Conservation (phyloP, 1,140 invertebrate species). For the Palaemon carinicauda region DNA sequence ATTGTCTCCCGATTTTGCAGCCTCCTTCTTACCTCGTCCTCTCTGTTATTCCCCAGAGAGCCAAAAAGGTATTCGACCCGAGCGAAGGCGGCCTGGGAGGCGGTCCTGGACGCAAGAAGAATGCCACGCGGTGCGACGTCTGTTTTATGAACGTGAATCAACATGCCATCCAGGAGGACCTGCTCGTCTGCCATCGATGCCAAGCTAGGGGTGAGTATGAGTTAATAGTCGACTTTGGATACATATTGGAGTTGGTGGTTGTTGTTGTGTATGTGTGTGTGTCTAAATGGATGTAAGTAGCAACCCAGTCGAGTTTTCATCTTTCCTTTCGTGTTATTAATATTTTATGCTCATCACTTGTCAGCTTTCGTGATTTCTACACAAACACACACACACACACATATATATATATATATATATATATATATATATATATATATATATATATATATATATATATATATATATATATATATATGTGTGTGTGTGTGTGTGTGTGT, state of each 20-base stretch:
- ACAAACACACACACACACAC: background rate
- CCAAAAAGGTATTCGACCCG: slow-evolving; percentile 49
- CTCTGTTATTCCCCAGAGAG: slow-evolving; percentile 6
- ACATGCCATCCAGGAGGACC: slow-evolving; percentile 36
- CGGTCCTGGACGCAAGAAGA: background rate
- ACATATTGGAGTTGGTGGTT: no score
- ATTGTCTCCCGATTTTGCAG: background rate
- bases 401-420: background rate
- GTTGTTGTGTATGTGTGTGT: no score
- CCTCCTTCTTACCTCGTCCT: background rate
- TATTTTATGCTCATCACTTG: no score
- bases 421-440: background rate
- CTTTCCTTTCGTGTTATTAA: no score
- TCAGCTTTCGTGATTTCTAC: background rate
- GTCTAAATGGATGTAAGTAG: no score
- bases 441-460: background rate
- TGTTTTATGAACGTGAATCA: slow-evolving; percentile 25
- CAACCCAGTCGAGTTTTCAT: no score
- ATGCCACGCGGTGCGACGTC: slow-evolving; percentile 27
- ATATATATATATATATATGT: background rate
- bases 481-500: background rate
- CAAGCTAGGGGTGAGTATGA: slow-evolving; percentile 37
- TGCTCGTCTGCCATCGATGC: slow-evolving; percentile 52
- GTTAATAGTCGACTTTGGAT: no score
- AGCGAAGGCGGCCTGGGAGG: slow-evolving; percentile 24